Percentiles rank a stretch among this genome's conserved stretches.
These are phyloP conservation scores for Hypena proboscidalis DNA, from an alignment of 2,888 invertebrate species.

Conservation along the genomic window DNA sequence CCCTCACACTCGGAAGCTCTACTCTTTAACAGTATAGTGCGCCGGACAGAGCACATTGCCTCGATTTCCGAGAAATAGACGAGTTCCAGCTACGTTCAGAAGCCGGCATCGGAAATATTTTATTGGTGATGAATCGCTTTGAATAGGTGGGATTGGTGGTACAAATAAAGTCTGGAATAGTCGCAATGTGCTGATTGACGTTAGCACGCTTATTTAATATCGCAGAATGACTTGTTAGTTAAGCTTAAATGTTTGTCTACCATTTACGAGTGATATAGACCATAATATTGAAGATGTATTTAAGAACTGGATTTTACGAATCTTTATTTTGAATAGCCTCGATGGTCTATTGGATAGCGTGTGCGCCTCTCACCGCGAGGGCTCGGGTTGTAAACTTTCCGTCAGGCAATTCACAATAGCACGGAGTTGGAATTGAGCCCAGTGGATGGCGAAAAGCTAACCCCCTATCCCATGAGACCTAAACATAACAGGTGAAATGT, in stretches of 20 bases:
- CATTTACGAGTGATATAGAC: too few relatives aligned
- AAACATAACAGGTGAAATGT: too few relatives aligned
- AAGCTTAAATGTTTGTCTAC: not conserved
- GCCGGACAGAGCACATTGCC: slow-evolving; percentile 71
- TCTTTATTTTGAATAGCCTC: too few relatives aligned
- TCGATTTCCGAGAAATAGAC: slow-evolving; percentile 75
- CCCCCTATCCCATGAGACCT: too few relatives aligned
- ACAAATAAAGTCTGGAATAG: slow-evolving; percentile 24
- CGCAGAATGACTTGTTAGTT: not conserved
- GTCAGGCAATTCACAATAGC: too few relatives aligned
- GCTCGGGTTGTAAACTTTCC: too few relatives aligned
- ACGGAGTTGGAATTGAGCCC: too few relatives aligned
- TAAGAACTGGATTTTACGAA: too few relatives aligned
- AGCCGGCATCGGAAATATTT: slow-evolving; percentile 74
- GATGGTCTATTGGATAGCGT: too few relatives aligned
- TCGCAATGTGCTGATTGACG: slow-evolving; percentile 17
- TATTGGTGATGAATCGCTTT: slow-evolving; percentile 71
- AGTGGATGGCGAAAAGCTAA: too few relatives aligned
- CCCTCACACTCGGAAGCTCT: slow-evolving; percentile 60
- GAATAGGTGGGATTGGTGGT: slow-evolving; percentile 26
- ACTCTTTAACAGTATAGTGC: slow-evolving; percentile 57
- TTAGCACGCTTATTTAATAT: slow-evolving; percentile 11
- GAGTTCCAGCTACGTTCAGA: slow-evolving; percentile 68
- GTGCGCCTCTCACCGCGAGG: too few relatives aligned
- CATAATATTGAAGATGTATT: too few relatives aligned